These are phyloP conservation scores for Dipodomys ordii DNA, from an alignment of 2,113 vertebrate species.

Conservation along the genomic window DNA sequence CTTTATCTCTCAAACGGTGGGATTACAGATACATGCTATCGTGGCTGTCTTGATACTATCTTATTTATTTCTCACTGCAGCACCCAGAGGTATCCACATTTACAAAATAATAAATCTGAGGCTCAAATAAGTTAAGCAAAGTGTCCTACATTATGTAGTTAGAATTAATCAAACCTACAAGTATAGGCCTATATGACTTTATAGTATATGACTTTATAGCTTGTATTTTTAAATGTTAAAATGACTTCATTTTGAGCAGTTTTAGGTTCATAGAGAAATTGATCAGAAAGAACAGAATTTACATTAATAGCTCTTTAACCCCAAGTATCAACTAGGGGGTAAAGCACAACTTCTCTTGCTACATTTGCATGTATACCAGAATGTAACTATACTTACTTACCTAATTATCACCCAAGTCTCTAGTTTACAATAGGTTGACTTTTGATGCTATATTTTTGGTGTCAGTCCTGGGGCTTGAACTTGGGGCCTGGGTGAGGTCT, in stretches of 20 bases:
- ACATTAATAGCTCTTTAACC: not conserved
- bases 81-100: not conserved
- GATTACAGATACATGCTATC: not conserved
- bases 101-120: slow-evolving; percentile 27
- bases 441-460: no score
- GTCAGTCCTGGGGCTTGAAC: no score
- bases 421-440: not conserved
- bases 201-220: not conserved
- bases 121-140: slow-evolving; percentile 14
- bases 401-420: not conserved
- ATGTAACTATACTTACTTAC: not conserved
- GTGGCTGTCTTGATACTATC: not conserved
- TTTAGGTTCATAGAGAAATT: slow-evolving; percentile 16
- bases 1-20: not conserved
- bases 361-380: not conserved
- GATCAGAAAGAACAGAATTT: not conserved
- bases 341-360: not conserved
- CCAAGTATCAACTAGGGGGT: not conserved
- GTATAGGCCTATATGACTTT: not conserved
- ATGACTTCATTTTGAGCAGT: not conserved
- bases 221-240: not conserved
- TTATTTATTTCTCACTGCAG: slow-evolving; percentile 39
- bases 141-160: not conserved
- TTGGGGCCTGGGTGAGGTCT: no score
- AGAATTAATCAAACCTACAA: not conserved